phyloP scores from a whole-genome alignment of 2,113 vertebrate genomes.

The Seriola quinqueradiata region DNA sequence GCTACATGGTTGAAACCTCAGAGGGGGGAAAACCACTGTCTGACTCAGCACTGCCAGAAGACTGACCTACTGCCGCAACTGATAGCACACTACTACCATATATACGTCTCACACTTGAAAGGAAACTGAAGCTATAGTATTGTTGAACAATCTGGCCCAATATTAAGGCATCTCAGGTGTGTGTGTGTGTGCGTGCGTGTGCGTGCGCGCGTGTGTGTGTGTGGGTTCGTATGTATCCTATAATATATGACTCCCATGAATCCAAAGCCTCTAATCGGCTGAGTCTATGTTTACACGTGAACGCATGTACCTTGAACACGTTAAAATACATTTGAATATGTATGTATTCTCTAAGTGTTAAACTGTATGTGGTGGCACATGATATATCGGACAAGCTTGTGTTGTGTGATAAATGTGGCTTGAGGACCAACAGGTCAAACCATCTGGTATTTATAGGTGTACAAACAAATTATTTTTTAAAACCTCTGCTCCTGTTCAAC shows the following conservation, averaged over 20 bases:
- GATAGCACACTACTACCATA: slow-evolving; percentile 73
- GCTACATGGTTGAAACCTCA: slow-evolving; percentile 33
- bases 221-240: slow-evolving; percentile 36
- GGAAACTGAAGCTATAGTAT: slow-evolving; percentile 76
- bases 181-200: slow-evolving; percentile 20
- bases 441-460: slow-evolving; percentile 14
- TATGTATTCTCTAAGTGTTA: slow-evolving; percentile 49
- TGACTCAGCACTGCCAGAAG: slow-evolving; percentile 74
- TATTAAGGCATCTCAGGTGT: slow-evolving; percentile 78
- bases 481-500: slow-evolving; percentile 7
- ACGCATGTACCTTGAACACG: slow-evolving; percentile 65
- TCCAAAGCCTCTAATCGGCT: slow-evolving; percentile 72
- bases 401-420: slow-evolving; percentile 40
- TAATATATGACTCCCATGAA: slow-evolving; percentile 61
- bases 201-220: background rate
- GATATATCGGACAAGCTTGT: slow-evolving; percentile 30
- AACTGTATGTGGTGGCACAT: slow-evolving; percentile 45
- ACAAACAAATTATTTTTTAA: background rate
- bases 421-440: slow-evolving; percentile 52
- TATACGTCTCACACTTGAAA: slow-evolving; percentile 64
- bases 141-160: slow-evolving; percentile 76
- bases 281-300: slow-evolving; percentile 80
- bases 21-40: slow-evolving; percentile 37
- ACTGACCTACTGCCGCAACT: slow-evolving; percentile 67
- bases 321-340: slow-evolving; percentile 47